Evolutionary conservation across 2,113 vertebrate genomes (phyloP).

Genomic region (Crotophaga sulcirostris): DNA sequence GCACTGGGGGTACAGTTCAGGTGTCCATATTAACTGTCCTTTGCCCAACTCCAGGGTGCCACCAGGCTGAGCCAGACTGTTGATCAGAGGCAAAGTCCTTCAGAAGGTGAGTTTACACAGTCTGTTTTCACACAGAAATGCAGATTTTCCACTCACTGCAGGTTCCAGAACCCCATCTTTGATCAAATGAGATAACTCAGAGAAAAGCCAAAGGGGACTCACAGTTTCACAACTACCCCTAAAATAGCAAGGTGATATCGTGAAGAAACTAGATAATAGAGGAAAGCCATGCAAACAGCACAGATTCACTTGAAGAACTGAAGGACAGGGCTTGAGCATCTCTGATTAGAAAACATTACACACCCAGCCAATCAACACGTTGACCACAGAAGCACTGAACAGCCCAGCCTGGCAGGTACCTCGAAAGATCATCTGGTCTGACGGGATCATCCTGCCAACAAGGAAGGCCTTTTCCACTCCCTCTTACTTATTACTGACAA

Average conservation of each 20-base stretch:
- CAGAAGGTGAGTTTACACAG: not conserved
- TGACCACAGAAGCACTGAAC: not conserved
- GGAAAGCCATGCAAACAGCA: not conserved
- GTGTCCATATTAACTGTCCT: not conserved
- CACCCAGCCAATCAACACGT: not conserved
- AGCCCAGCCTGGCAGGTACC: not conserved
- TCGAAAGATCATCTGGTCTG: not conserved
- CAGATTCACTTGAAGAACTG: not conserved
- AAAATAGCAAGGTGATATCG: not conserved
- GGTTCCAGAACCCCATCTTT: not conserved
- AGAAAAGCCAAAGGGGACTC: not conserved
- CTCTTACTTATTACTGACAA: not conserved
- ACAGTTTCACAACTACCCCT: not conserved
- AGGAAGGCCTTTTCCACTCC: not conserved
- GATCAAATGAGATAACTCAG: not conserved
- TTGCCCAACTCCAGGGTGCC: not conserved
- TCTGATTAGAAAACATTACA: not conserved
- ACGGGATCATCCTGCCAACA: not conserved
- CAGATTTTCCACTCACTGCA: not conserved
- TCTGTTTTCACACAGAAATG: accelerated
- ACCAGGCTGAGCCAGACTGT: not conserved
- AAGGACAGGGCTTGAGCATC: not conserved
- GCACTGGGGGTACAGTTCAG: not conserved
- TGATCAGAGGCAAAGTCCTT: not conserved
- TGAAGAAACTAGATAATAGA: not conserved